Base-by-base conservation (phyloP, 2,113 vertebrate genomes). In the Callocephalon fimbriatum region DNA sequence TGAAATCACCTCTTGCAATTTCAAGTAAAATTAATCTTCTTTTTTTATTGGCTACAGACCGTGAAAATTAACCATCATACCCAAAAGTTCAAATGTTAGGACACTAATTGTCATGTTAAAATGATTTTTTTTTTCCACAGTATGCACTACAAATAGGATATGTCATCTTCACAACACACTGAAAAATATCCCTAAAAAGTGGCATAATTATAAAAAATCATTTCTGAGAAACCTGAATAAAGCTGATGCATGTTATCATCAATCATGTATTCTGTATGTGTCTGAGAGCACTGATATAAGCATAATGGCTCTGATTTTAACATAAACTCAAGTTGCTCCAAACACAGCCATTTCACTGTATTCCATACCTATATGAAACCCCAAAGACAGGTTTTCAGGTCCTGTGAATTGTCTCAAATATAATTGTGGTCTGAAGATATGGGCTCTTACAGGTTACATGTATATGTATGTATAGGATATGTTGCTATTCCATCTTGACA, bases 21-120 rank as follows among this genome's bases (percentile, higher is more conserved):
- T 82, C 88, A 79, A 95, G 79, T 65, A 59, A 15, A 93, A 94
- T 96, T 96, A 82, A 95, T 96, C 89, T 92, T 95, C 53, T 76
- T 97, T 86, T 92, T 58, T 61, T 65, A 59, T 95, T 94, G 95
- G 86, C 59, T 93, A 76, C 3, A 93, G 73, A 89, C 70, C 8
- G 0, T 86, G 50, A 95, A 96, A 91, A 95, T 96, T 77, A 95
- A 96, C 85, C 48, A 96, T 37, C 23, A 47, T 23, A 97, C 75
- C 73, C 56, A 26, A 68, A 96, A 97, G 94, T 97, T 97, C 90
- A 97, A 96, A 96, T 92, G 91, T 96, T 96, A 95, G 94, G 59
- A 75, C 88, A 92, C 75, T 85, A 93, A 95, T 90, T 96, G 88
- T 77, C 89, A 94, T 74, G 88, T 96, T 85, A 83, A 93, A 96